A percentile compares a stretch with the other conserved stretches of the same genome.
These are phyloP conservation scores for Hydrocynus forskahlii DNA, from an alignment of 2,797 vertebrate species.

Conservation along the genomic window DNA sequence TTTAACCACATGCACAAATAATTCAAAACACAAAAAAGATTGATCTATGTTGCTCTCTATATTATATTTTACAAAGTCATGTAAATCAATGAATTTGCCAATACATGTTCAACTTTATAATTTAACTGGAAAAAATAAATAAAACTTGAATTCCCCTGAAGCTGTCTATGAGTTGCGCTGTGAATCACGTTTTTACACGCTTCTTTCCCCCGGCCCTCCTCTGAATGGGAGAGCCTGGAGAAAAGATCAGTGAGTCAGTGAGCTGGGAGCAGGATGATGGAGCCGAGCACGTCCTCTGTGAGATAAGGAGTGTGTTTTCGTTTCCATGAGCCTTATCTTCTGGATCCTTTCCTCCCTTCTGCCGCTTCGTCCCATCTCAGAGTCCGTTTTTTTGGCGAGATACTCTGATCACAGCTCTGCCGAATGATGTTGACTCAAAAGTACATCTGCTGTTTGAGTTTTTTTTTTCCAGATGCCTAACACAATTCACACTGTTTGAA, in stretches of 20 bases:
- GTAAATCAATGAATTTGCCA: background rate
- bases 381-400: slow-evolving; percentile 34
- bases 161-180: slow-evolving; percentile 2
- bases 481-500: background rate
- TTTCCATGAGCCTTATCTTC: slow-evolving; percentile 58
- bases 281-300: slow-evolving; percentile 48
- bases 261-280: slow-evolving; percentile 36
- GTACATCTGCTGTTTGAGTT: slow-evolving; percentile 13
- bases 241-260: slow-evolving; percentile 3
- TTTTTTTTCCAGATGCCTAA: slow-evolving; percentile 14
- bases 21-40: no score
- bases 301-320: slow-evolving; percentile 54
- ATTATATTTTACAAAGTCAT: background rate
- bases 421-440: slow-evolving; percentile 24
- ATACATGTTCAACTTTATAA: background rate
- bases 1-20: no score
- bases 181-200: background rate
- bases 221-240: slow-evolving; percentile 12
- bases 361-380: slow-evolving; percentile 7
- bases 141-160: background rate
- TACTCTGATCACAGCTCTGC: slow-evolving; percentile 23
- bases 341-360: slow-evolving; percentile 42
- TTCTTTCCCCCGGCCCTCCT: background rate
- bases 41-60: background rate
- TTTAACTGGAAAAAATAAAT: background rate